Evolutionary conservation across 2,888 invertebrate species (phyloP), one percentile per base, ranked within the genome.

Genomic region (Nomada hirtipes): DNA sequence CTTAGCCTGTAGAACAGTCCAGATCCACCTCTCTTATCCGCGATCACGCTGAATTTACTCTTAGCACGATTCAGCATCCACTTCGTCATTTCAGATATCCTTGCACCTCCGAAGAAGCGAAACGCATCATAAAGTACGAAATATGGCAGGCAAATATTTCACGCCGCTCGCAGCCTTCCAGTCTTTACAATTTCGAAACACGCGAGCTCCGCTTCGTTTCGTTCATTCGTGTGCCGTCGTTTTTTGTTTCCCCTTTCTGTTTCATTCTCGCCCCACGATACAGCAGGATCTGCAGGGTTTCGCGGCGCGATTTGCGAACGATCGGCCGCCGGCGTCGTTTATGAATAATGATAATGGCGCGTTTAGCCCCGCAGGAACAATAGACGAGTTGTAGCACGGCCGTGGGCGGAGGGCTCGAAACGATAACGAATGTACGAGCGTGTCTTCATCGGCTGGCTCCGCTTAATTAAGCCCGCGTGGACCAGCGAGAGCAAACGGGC

Each of bases 331-430:
- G 83, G 23, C 83, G 89, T 86, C 87, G 87, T 88, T 90, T 91
- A 90, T 91, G 91, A 91, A 91, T 91, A 91, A 91, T 89, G 91
- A 91, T 91, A 91, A 91, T 91, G 88, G 88, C 85, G 86, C 88
- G 90, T 88, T 89, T 86, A 89, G 86, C 88, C 88, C 88, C 85
- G 86, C 83, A 86, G 90, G 91, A 91, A 91, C 91, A 91, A 91
- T 91, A 90, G 90, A 79, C 90, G 89, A 91, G 90, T 90, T 91
- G 90, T 87, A 9, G 23, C 10, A 86, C 79, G 84, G 71, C 77
- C 82, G 86, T 86, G 85, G 88, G 87, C 85, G 86, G 86, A 91
- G 88, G 87, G 80, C 85, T 82, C 79, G 88, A 88, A 86, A 88
- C 85, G 86, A 88, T 88, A 88, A 88, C 86, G 77, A 78, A 88